These are phyloP conservation scores for Callithrix jacchus DNA, from an alignment of 2,113 vertebrate genomes.

Conservation along the genomic window DNA sequence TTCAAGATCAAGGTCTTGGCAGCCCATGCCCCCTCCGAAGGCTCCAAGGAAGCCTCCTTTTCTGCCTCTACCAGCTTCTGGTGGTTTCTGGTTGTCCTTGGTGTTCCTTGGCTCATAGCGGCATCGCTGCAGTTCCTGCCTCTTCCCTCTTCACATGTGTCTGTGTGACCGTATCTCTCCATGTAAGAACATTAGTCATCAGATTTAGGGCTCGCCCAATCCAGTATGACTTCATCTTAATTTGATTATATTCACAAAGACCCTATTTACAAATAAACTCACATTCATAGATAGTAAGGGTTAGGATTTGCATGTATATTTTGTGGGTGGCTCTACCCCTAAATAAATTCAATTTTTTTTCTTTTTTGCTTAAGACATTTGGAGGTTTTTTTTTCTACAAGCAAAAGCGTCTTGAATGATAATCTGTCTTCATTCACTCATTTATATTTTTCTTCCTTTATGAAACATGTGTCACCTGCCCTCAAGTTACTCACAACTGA, in stretches of 20 bases:
- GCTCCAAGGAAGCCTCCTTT: neutral
- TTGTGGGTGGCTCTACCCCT: too few species aligned
- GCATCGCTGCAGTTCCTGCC: neutral
- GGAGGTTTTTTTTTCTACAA: slow-evolving; percentile 3
- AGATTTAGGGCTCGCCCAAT: neutral
- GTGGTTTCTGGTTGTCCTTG: neutral
- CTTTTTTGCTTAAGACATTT: neutral
- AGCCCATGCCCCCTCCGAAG: neutral
- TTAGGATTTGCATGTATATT: neutral
- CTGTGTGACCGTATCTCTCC: neutral
- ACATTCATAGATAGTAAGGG: neutral
- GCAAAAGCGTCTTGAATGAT: neutral
- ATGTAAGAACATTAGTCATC: neutral
- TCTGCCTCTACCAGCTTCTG: neutral
- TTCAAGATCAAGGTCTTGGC: neutral
- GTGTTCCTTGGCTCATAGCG: neutral
- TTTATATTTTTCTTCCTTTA: neutral
- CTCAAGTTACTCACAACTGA: neutral
- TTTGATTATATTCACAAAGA: neutral
- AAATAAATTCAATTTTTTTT: neutral
- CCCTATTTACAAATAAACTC: neutral
- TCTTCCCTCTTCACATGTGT: neutral
- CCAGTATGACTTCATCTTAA: neutral
- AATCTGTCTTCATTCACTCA: neutral
- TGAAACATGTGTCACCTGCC: neutral